Base-by-base conservation (phyloP, 2,797 vertebrate species). In the Helostoma temminkii region DNA sequence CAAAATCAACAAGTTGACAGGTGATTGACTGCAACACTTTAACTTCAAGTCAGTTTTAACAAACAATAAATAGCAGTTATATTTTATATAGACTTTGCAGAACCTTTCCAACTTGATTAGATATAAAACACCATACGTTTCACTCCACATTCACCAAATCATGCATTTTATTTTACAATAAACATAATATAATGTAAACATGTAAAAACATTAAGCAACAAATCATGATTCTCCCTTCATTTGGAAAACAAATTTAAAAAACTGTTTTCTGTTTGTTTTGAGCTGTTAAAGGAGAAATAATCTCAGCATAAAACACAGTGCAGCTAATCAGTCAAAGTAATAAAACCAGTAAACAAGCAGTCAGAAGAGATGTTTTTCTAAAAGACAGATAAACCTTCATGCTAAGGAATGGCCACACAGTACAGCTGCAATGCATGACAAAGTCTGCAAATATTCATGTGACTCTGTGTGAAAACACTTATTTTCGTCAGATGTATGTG, bases 381-480 rank as follows among this genome's bases (percentile, higher is more conserved):
- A 4, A 48, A 16, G 19, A 58, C 0, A 54, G 22, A 71, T 50
- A 75, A 43, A 78, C 48, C 52, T 48, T 46, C 60, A 76, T 60
- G 52, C 62, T 62, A 16, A 60, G 61, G 57, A 48, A 46, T 68
- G 60, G 37, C 19, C 47, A 67, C 45, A 37, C 56, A 72, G 45
- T 30, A 14, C 5, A 24, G 39, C 70, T 76, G 69, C 56, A 70
- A 68, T 39, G 62, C 73, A 48, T 82, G 73, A 58, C 49, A 26
- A 71, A 70, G 55, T 66, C 71, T 82, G 48, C 66, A 86, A 83
- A 79, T 62, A 82, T 82, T 57, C 53, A 66, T 69, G 70, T 69
- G 55, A 77, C 41, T 62, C 14, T 70, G 28, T 16, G 9, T 82
- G 59, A 78, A 75, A 77, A 78, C 56, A 62, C 41, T 45, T 58